phyloP scores from a whole-genome alignment of 1,140 invertebrate species.

The Drosophila sulfurigaster region DNA sequence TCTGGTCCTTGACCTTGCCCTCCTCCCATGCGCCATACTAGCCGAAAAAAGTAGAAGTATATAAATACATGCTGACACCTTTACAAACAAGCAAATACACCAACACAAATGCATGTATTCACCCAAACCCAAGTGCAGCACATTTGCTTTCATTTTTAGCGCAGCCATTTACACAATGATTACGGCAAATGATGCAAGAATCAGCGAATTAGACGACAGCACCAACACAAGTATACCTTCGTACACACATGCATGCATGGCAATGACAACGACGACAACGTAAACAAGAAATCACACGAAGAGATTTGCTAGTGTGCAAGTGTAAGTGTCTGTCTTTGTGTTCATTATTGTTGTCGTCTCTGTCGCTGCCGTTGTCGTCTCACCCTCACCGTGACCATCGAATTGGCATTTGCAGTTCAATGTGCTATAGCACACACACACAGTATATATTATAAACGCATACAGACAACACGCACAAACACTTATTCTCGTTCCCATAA shows the following conservation, averaged over 20 bases:
- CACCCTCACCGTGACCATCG: conserved; percentile 78
- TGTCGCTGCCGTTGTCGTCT: conserved; percentile 51
- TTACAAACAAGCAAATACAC: neutral
- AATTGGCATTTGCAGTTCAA: conserved; percentile 82
- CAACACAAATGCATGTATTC: neutral
- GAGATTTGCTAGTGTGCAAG: conserved; percentile 34
- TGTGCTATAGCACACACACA: conserved; percentile 63
- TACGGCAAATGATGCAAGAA: conserved; percentile 80
- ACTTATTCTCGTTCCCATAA: conserved; percentile 48
- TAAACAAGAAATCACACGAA: conserved; percentile 77
- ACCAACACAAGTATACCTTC: conserved; percentile 27
- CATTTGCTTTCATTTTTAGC: conserved; percentile 77
- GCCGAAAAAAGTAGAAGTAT: conserved; percentile 1
- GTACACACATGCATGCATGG: conserved; percentile 15
- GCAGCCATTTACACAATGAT: conserved; percentile 72
- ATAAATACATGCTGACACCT: neutral
- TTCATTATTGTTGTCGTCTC: conserved; percentile 5
- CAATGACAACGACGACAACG: conserved; percentile 57
- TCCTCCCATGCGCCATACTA: neutral
- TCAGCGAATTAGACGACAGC: conserved; percentile 61
- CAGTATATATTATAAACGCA: conserved; percentile 4
- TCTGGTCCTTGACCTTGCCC: conserved; percentile 71
- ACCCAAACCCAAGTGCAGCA: conserved; percentile 4
- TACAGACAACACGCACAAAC: conserved; percentile 21
- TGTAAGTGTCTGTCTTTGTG: conserved; percentile 22